Base-by-base conservation (phyloP, 1,140 invertebrate species). In the Psilanteris sp. region DNA sequence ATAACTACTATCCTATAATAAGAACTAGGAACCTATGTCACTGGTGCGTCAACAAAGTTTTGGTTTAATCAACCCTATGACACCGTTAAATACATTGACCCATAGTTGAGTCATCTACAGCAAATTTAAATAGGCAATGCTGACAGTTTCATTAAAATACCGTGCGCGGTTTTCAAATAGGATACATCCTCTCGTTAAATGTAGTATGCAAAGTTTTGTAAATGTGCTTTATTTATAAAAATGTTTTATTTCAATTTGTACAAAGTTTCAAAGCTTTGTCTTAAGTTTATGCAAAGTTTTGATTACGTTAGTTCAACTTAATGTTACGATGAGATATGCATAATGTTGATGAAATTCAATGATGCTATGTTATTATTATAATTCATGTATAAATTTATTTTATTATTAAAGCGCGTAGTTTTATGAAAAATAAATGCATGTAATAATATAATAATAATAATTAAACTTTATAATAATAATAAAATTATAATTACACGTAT, bases 51-150 rank as follows among this genome's bases (percentile, higher is more conserved):
- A 72, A 64, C 50, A 27, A 57, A 72, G 57, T 72, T 72, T 72
- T 26, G 59, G 68, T 64, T 72, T 48, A 72, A 50, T 64, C 57
- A 72, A 72, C 50, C 68, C 68, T 64, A 50, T 72, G 57, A 72
- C 68, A 72, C 59, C 68, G 57, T 72, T 64, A 57, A 50, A 64
- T 31, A 64, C 57, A 46, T 64, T 64, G 59, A 72, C 48, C 68
- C 50, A 50, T 39, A 50, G 68, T 55, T 71, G 67, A 72, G 46
- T 72, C 67, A 72, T 52, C 57, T 39, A 20, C 39, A 5, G 14
- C 57, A 48, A 72, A 55, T 72, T 72, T 72, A 72, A 62, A 72
- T 62, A 62, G 37, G 48, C 31, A 8, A 36, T 24, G 13, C 32
- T 55, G 48, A 48, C 48, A 72, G 48, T 62, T 55, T 32, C 41